Evolutionary conservation across 2,797 vertebrate genomes (phyloP), one percentile per base, ranked within the genome.

Genomic region (Schizopygopsis malacanthus): DNA sequence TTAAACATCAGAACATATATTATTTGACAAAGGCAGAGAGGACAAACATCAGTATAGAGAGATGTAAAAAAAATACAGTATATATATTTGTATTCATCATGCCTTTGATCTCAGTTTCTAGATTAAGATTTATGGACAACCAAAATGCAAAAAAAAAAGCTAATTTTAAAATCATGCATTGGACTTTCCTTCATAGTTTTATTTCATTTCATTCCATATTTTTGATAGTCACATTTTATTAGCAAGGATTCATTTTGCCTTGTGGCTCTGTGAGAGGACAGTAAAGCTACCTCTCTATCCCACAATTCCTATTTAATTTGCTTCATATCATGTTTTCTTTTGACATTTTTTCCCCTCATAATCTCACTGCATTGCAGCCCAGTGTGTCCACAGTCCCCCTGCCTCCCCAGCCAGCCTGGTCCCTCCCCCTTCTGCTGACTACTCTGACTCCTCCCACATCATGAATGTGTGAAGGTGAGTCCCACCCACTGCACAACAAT

Each of bases 401-500:
- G 93, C 95, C 90, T 96, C 97, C 95, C 97, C 96, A 88, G 96
- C 95, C 90, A 96, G 95, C 94, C 95, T 89, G 95, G 94, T 94
- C 96, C 96, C 96, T 95, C 92, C 96, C 94, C 95, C 90, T 77
- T 92, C 95, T 92, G 90, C 95, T 93, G 94, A 96, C 89, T 94
- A 93, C 89, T 93, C 94, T 90, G 95, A 93, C 90, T 94, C 95
- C 59, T 90, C 92, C 95, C 96, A 96, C 94, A 94, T 95, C 95
- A 97, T 97, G 97, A 96, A 96, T 94, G 97, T 96, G 94, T 89
- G 84, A 88, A 94, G 95, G 95, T 95, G 91, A 95, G 94, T 94
- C 41, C 43, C 50, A 69, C 88, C 89, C 91, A 90, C 89, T 83
- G 87, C 88, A 59, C 76, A 76, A 87, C 81, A 18, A 75, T 22